A percentile compares a stretch with the other conserved stretches of the same genome.
phyloP scores from a whole-genome alignment of 64 coral and sea anemone genomes.

The Cladopsammia gracilis region DNA sequence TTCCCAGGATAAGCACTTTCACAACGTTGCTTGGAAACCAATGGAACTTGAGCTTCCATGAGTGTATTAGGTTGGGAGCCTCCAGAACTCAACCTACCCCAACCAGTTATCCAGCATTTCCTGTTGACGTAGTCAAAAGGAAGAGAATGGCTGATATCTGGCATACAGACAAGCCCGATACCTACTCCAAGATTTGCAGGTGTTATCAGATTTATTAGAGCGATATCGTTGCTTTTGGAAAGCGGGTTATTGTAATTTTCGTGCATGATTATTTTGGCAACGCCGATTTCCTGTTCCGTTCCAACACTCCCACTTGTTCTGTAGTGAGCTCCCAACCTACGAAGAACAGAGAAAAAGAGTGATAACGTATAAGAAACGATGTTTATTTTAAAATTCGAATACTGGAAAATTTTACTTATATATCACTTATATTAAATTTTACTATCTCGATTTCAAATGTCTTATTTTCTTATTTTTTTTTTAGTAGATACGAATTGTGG shows the following conservation, averaged over 20 bases:
- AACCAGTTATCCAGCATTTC: constrained; percentile 56
- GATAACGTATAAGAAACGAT: too few species aligned
- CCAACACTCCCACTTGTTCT: background rate
- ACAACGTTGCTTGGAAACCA: constrained; percentile 28
- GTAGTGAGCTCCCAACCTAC: constrained; percentile 49
- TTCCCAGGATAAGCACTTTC: background rate
- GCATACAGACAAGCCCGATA: constrained; percentile 34
- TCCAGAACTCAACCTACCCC: constrained; percentile 5
- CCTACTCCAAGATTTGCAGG: constrained; percentile 30
- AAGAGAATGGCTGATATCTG: background rate
- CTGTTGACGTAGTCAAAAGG: constrained; percentile 42
- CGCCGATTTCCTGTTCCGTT: constrained; percentile 28
- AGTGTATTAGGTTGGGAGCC: constrained; percentile 26
- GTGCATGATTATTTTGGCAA: constrained; percentile 42
- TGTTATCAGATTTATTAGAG: constrained; percentile 32
- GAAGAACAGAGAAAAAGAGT: background rate
- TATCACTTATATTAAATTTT: too few species aligned
- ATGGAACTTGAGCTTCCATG: constrained; percentile 39
- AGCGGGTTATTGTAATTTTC: constrained; percentile 31
- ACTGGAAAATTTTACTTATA: too few species aligned
- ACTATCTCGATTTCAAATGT: too few species aligned
- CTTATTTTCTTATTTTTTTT: too few species aligned
- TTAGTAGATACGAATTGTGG: too few species aligned
- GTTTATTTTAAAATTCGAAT: too few species aligned
- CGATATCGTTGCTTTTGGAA: constrained; percentile 39